Evolutionary conservation across 1,140 invertebrate species (phyloP).

Genomic region (Galleria mellonella): DNA sequence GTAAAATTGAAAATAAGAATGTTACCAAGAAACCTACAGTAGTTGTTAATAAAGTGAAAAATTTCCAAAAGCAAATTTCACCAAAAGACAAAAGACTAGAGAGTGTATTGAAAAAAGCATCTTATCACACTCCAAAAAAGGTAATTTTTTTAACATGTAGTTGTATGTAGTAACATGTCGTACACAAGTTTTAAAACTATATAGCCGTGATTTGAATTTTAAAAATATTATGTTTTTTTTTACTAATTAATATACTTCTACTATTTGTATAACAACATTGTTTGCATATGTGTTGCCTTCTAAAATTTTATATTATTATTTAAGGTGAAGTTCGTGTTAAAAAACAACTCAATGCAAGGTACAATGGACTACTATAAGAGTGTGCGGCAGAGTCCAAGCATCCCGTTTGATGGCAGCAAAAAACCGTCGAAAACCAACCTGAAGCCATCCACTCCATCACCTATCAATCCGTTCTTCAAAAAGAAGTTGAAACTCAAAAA

Average conservation of each 20-base stretch:
- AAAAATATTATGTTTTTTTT: too few relatives aligned
- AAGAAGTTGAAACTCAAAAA: conserved; percentile 49
- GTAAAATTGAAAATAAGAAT: conserved; percentile 11
- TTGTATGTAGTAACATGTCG: too few relatives aligned
- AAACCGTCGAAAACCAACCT: conserved; percentile 80
- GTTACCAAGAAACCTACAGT: conserved; percentile 23
- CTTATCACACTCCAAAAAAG: too few relatives aligned
- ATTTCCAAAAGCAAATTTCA: conserved; percentile 31
- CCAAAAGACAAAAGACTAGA: conserved; percentile 12
- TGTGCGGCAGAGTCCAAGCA: conserved; percentile 80
- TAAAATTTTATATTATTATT: background rate
- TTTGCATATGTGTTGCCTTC: too few relatives aligned
- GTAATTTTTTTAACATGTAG: too few relatives aligned
- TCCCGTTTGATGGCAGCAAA: conserved; percentile 82
- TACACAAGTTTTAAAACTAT: too few relatives aligned
- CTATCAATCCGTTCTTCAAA: conserved; percentile 85
- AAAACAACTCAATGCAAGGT: conserved; percentile 79
- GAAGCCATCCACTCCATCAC: conserved; percentile 81
- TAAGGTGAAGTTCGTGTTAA: conserved; percentile 79
- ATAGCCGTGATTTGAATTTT: too few relatives aligned
- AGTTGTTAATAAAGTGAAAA: conserved; percentile 42
- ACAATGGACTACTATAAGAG: conserved; percentile 82
- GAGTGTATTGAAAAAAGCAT: too few relatives aligned
- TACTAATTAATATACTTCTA: too few relatives aligned
- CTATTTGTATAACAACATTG: too few relatives aligned